Evolutionary conservation across 2,888 invertebrate species (phyloP), one percentile per base, ranked within the genome.

Genomic region (Emmelina monodactyla): DNA sequence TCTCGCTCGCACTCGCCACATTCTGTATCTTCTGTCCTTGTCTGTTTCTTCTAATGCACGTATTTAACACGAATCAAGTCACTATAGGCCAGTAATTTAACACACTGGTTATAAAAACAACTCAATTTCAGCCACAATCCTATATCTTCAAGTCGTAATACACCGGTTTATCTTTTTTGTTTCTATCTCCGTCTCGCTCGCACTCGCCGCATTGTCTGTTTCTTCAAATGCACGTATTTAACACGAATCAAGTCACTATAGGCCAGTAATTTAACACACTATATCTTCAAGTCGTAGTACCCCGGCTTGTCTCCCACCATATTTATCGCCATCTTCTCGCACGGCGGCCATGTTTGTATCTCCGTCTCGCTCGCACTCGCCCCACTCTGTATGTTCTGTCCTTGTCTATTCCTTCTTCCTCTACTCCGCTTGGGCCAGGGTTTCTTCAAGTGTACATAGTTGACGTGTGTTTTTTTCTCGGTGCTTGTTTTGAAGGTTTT

Each of bases 71-170:
- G n/a, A n/a, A n/a, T n/a, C n/a, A n/a, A n/a, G n/a, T n/a, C n/a
- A n/a, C n/a, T n/a, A n/a, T n/a, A n/a, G n/a, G n/a, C n/a, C n/a
- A n/a, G n/a, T n/a, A n/a, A n/a, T n/a, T n/a, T n/a, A n/a, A n/a
- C n/a, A n/a, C n/a, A n/a, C n/a, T n/a, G n/a, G n/a, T n/a, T n/a
- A n/a, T n/a, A n/a, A n/a, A n/a, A n/a, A n/a, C n/a, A n/a, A n/a
- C n/a, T n/a, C n/a, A n/a, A n/a, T n/a, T n/a, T n/a, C n/a, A n/a
- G n/a, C n/a, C n/a, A n/a, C n/a, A n/a, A n/a, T n/a, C n/a, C n/a
- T 55, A 65, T 41, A 70, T 62, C 42, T 65, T 71, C 12, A 64
- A 41, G 19, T 62, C 68, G 40, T 67, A 73, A 35, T 69, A 72
- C 16, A 63, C 46, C 0, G 66, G 60, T 12, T 65, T 69, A 6